Percentiles rank a stretch among this genome's conserved stretches.
Evolutionary conservation across 2,797 vertebrate species (phyloP).

Genomic region (Artibeus lituratus): DNA sequence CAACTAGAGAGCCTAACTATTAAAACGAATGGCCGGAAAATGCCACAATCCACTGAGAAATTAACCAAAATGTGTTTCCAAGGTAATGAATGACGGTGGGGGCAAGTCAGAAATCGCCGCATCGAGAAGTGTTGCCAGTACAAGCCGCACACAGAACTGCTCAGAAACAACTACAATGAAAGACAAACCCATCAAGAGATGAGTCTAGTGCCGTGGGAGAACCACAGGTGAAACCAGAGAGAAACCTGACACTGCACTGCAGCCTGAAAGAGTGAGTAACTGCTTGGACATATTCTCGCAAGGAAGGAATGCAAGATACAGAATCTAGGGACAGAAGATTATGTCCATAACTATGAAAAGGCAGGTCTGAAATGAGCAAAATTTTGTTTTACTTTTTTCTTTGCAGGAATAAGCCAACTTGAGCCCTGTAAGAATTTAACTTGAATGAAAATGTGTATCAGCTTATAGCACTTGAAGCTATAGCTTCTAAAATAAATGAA

Average conservation of each 20-base stretch:
- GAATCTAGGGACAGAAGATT: background rate
- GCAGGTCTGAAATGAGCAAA: background rate
- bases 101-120: background rate
- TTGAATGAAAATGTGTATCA: background rate
- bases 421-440: conserved; percentile 1
- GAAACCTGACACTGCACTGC: background rate
- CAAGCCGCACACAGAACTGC: background rate
- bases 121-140: background rate
- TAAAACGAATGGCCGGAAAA: background rate
- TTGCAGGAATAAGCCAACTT: background rate
- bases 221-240: background rate
- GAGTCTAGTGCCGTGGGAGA: background rate
- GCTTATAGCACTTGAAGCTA: background rate
- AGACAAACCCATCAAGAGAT: background rate
- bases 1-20: background rate
- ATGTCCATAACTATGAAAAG: background rate
- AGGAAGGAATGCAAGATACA: background rate
- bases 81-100: background rate
- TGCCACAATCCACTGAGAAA: background rate
- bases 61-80: background rate
- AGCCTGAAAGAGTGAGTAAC: background rate
- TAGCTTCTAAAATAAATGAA: background rate
- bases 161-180: background rate
- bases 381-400: background rate
- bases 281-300: background rate